Evolutionary conservation across 2,113 vertebrate genomes (phyloP), one percentile per base, ranked within the genome.

Genomic region (Gorilla gorilla): DNA sequence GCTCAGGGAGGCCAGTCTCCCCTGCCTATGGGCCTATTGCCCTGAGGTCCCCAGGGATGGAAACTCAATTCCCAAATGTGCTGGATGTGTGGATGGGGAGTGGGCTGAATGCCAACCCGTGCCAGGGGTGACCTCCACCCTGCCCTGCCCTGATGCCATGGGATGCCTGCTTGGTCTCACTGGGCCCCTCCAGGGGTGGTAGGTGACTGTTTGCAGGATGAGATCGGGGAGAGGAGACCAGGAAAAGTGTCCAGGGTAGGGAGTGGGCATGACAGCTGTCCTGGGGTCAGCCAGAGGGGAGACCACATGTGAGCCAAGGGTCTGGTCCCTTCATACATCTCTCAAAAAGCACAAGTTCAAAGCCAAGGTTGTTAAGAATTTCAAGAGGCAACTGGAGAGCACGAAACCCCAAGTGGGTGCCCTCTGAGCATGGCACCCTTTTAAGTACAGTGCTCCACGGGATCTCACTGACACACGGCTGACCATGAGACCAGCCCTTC

Each of bases 401-500:
- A 4, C 2, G 6, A 40, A 59, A 2, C 22, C 32, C 52, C 22
- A 23, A 27, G 80, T 1, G 0, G 30, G 27, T 6, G 12, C 27
- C 61, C 12, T 64, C 61, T 0, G 6, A 14, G 52, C 16, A 0
- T 18, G 61, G 61, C 27, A 7, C 52, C 23, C 40, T 40, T 35
- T 45, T 1, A 2, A 6, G 30, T n/a, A 45, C 79, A 1, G 38
- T 2, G 6, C 9, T 59, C 59, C 0, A 1, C 1, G 16, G 14
- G 80, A 23, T 38, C 0, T 9, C 61, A 38, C 45, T 0, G 4
- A 13, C 72, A 25, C 1, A 5, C 0, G 1, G 1, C n/a, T 17
- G 8, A n/a, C 20, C 3, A 4, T 3, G n/a, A 57, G 38, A 11
- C 38, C 4, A 3, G 83, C 45, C 13, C 32, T n/a, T 1, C 32